A percentile compares a stretch with the other conserved stretches of the same genome.
Conservation (phyloP, 2,113 vertebrate species). For the Tinamus guttatus region DNA sequence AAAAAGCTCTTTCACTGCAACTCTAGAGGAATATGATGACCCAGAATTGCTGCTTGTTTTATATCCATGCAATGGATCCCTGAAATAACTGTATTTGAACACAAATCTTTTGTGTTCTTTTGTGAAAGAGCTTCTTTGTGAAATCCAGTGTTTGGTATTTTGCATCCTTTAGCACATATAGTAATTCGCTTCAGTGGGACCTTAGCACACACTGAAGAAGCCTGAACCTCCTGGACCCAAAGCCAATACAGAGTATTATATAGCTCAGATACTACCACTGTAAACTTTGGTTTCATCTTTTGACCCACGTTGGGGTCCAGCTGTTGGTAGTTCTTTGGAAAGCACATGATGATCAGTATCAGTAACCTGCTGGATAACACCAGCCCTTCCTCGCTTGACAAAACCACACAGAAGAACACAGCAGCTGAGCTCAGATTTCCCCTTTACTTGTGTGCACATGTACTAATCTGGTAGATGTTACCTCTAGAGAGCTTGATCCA, state of each 20-base stretch:
- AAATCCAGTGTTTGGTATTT: not conserved
- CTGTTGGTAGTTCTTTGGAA: not conserved
- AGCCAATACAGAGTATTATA: not conserved
- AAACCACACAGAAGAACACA: not conserved
- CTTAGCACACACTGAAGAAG: not conserved
- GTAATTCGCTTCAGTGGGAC: not conserved
- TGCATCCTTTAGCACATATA: not conserved
- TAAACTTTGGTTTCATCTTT: not conserved
- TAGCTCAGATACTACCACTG: not conserved
- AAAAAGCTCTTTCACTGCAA: not conserved
- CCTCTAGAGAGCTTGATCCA: not conserved
- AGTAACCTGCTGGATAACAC: not conserved
- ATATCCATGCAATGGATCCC: not conserved
- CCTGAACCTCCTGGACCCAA: not conserved
- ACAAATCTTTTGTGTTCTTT: not conserved
- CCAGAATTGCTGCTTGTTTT: not conserved
- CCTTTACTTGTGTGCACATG: not conserved
- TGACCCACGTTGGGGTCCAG: not conserved
- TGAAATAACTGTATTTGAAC: not conserved
- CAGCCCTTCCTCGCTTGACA: not conserved
- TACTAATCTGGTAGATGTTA: not conserved
- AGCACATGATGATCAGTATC: not conserved
- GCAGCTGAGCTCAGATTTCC: not conserved
- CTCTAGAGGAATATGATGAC: not conserved
- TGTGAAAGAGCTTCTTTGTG: not conserved